Base-by-base conservation (phyloP, 2,797 vertebrate genomes). In the Epinephelus malabaricus region DNA sequence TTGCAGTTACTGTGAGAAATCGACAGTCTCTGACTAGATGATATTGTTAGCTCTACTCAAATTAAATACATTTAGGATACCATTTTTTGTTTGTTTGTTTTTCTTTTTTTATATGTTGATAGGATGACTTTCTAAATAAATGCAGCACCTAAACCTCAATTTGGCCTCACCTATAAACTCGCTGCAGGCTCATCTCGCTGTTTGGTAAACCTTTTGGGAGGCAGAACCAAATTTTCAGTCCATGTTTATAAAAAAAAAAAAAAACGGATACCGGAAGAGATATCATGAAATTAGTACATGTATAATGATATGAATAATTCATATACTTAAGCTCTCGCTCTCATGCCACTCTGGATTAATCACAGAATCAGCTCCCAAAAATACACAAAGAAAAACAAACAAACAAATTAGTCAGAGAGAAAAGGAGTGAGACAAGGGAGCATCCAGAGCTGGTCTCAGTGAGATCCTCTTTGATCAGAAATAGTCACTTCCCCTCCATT, bases 301-400 rank as follows among this genome's bases (percentile, higher is more conserved):
- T 76, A 83, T 81, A 77, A 77, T 69, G 70, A 60, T 46, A 81
- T 89, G 74, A 90, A 91, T 91, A 80, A 88, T 89, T 89, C 68
- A 88, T 85, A 72, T 49, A 55, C 64, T 64, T 76, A 80, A 87
- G 54, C 78, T 66, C 23, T 65, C 30, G 69, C 68, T 83, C 68
- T 78, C 65, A 23, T 86, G 80, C 73, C 78, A 84, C 83, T 76
- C 64, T 76, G 86, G 69, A 88, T 86, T 84, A 84, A 87, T 86
- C 79, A 82, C 49, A 68, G 54, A 82, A 79, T 86, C 59, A 62
- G 23, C 61, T 75, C 64, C 65, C 19, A 45, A 76, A 80, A 82
- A 62, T 59, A 78, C 61, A 88, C 43, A 71, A 75, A 74, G 58
- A 64, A 76, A 82, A 81, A 89, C 62, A 84, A 89, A 83, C 69